Evolutionary conservation across 2,888 invertebrate species (phyloP), one percentile per base, ranked within the genome.

Genomic region (Petrophora chlorosata): DNA sequence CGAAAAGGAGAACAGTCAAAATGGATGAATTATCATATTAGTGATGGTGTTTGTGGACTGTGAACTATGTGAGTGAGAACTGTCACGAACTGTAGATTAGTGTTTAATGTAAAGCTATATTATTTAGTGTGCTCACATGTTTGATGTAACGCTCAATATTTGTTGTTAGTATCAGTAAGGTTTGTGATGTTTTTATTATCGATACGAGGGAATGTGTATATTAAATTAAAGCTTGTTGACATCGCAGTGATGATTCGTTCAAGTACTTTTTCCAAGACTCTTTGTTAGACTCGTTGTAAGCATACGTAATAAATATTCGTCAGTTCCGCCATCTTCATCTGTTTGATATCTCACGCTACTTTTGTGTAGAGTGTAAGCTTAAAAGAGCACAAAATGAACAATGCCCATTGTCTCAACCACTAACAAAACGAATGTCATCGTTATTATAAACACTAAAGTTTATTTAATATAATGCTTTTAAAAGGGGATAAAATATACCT

Each of bases 1-100:
- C n/a, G 72, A 79, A 48, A 71, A 76, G 38, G 85, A 87, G 65
- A 81, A 68, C 40, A 79, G 75, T 61, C 51, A 57, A 33, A 54
- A 54, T 34, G 80, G 80, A 74, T 69, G 61, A 65, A 5, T 25
- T 22, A n/a, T n/a, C n/a, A n/a, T 26, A 12, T 15, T 19, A 10
- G 16, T 43, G 29, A 3, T 13, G 2, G 5, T 17, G 22, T 15
- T 19, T 33, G 38, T 38, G 38, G 38, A 42, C 49, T 25, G 32
- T 38, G 38, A 33, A 42, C 49, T 25, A 30, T 5, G 41, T 42
- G 26, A 26, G 7, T 19, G 32, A 25, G 30, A 26, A 33, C 32
- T 45, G 38, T 45, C n/a, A n/a, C n/a, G n/a, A n/a, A n/a, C 38
- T 15, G 7, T 34, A 42, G 22, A 29, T 9, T 32, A 9, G 14